Evolutionary conservation across 2,888 invertebrate species (phyloP), one percentile per base, ranked within the genome.

Genomic region (Furcula furcula): DNA sequence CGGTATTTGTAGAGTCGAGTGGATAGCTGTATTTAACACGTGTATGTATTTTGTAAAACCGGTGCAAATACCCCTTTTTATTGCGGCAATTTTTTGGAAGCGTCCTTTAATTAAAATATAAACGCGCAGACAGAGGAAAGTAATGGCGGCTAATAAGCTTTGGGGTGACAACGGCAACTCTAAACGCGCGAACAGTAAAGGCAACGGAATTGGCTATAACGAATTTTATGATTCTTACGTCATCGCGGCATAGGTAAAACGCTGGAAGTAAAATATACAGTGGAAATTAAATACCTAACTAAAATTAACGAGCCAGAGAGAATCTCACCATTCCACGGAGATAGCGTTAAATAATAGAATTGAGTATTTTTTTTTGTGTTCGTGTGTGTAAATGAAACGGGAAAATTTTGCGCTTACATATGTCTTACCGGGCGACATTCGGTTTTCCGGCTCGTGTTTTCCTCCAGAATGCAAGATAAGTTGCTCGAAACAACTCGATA

Each of bases 141-240:
- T 66, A 72, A 69, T 67, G 63, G 62, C 56, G 46, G 52, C 62
- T 70, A 75, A 72, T 75, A 72, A 74, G 69, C 68, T 62, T 63
- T 59, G 34, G 46, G 47, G 47, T 54, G 55, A 56, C 56, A 56
- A 54, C 51, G 58, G 53, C 47, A 58, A 46, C 43, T 57, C 55
- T 50, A 54, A 64, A 63, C 48, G 56, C 53, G 47, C 41, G 50
- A 50, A 54, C 55, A 55, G 47, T 53, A 55, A 54, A 55, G 54
- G 42, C 43, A 54, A 52, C 58, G 55, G 60, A 59, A 56, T 54
- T 52, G 51, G 58, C 53, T 51, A 59, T 65, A 66, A 64, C 55
- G 59, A 65, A 65, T 65, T 67, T 65, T 72, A 71, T 65, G 63
- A 65, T 65, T 65, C 57, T 58, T 58, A 55, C 57, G 56, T 55